phyloP scores from a whole-genome alignment of 1,140 invertebrate species.

The Euglossa dilemma region DNA sequence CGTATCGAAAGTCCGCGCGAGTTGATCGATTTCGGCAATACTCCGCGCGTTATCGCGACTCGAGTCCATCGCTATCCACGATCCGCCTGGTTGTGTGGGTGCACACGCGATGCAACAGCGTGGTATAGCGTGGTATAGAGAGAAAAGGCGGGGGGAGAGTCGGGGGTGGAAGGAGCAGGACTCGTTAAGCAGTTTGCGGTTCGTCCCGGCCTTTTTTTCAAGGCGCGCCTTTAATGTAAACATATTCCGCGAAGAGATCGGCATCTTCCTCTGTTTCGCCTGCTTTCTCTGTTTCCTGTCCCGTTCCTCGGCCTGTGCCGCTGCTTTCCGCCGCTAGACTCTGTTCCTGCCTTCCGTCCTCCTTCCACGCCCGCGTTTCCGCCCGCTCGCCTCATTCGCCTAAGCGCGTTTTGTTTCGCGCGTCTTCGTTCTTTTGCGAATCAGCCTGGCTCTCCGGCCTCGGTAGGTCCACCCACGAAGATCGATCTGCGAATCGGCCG shows the following conservation, averaged over 20 bases:
- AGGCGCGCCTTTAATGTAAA: conserved; percentile 72
- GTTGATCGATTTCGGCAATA: too few relatives aligned
- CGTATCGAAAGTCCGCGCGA: too few relatives aligned
- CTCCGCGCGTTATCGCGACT: background rate
- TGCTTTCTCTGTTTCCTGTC: conserved; percentile 57
- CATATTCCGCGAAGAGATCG: conserved; percentile 73
- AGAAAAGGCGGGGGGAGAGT: conserved; percentile 32
- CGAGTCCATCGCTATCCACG: conserved; percentile 39
- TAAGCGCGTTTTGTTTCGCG: conserved; percentile 44
- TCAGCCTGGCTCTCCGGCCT: background rate
- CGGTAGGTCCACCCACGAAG: conserved; percentile 45
- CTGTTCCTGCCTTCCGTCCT: conserved; percentile 14
- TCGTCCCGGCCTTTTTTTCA: conserved; percentile 65
- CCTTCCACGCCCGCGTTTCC: background rate
- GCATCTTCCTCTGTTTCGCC: conserved; percentile 52
- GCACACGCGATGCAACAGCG: conserved; percentile 46
- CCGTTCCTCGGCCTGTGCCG: conserved; percentile 40
- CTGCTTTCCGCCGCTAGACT: conserved; percentile 26
- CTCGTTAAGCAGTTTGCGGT: conserved; percentile 76
- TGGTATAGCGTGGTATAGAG: conserved; percentile 53
- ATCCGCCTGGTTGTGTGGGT: conserved; percentile 21
- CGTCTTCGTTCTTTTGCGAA: conserved; percentile 46
- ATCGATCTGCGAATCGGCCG: conserved; percentile 31
- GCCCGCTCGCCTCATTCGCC: background rate
- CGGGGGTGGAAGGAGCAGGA: conserved; percentile 63